These are phyloP conservation scores for Tanytarsus gracilentus DNA, from an alignment of 2,888 invertebrate species.

Conservation along the genomic window DNA sequence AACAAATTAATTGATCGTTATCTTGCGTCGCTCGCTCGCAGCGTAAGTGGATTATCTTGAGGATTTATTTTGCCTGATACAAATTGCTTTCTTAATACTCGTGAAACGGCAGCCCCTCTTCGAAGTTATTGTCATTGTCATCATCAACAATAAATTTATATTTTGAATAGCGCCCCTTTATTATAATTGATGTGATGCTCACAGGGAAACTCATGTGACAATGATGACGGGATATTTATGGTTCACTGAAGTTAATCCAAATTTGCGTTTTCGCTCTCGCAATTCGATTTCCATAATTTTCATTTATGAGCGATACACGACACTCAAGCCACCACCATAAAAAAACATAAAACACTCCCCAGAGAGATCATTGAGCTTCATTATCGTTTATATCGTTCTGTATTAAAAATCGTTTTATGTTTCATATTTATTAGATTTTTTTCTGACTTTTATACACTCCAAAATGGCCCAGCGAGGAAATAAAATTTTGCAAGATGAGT, in stretches of 20 bases:
- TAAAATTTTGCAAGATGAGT: no score
- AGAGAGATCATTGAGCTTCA: constrained; percentile 26
- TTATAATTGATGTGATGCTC: neutral
- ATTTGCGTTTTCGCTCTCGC: constrained; percentile 11
- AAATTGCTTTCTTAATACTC: neutral
- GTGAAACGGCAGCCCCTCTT: neutral
- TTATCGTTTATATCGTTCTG: constrained; percentile 26
- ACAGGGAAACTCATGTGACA: neutral
- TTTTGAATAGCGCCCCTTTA: no score
- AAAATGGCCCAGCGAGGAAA: no score
- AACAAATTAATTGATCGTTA: constrained; percentile 27
- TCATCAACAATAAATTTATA: no score
- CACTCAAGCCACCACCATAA: neutral
- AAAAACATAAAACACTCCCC: constrained; percentile 14
- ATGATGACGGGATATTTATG: constrained; percentile 3
- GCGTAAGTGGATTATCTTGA: constrained; percentile 14
- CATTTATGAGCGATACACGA: neutral
- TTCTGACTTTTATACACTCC: neutral
- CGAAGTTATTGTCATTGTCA: no score
- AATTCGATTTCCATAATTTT: constrained; percentile 12
- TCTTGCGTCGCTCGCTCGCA: neutral
- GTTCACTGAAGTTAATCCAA: constrained; percentile 20
- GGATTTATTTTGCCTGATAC: neutral
- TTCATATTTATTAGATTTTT: constrained; percentile 23
- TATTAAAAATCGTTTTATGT: constrained; percentile 29